Evolutionary conservation across 2,113 vertebrate species (phyloP).

Genomic region (Chionis minor): DNA sequence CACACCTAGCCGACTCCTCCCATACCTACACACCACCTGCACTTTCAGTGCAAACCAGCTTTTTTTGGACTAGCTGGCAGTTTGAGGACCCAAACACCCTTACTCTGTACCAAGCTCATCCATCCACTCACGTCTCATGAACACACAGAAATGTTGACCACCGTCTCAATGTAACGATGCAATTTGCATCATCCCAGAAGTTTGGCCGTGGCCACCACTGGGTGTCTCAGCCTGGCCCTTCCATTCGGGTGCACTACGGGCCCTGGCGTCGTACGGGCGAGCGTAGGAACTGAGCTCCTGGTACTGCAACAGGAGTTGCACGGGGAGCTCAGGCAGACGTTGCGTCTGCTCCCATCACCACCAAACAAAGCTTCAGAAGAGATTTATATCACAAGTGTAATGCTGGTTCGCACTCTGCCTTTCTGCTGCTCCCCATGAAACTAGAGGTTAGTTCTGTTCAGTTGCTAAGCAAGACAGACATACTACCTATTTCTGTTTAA

Average conservation of each 20-base stretch:
- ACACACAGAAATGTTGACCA: not conserved
- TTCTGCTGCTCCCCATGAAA: not conserved
- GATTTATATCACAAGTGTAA: not conserved
- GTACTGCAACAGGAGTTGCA: not conserved
- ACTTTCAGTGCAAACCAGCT: not conserved
- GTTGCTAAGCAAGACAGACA: not conserved
- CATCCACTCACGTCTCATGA: not conserved
- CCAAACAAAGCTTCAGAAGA: not conserved
- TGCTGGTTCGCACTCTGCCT: not conserved
- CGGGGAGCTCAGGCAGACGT: not conserved
- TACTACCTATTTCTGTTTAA: not conserved
- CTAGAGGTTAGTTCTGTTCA: not conserved
- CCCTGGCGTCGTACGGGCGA: not conserved
- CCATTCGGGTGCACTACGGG: rapidly evolving
- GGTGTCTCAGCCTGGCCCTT: not conserved
- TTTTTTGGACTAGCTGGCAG: not conserved
- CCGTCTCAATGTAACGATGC: not conserved
- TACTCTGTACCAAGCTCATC: not conserved
- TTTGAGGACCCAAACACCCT: not conserved
- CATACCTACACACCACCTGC: rapidly evolving
- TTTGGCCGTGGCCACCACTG: not conserved
- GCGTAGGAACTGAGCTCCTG: not conserved
- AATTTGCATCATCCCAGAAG: not conserved
- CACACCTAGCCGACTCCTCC: not conserved
- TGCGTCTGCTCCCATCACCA: not conserved